Evolutionary conservation across 2,888 invertebrate genomes (phyloP).

Genomic region (Drosophila emarginata): DNA sequence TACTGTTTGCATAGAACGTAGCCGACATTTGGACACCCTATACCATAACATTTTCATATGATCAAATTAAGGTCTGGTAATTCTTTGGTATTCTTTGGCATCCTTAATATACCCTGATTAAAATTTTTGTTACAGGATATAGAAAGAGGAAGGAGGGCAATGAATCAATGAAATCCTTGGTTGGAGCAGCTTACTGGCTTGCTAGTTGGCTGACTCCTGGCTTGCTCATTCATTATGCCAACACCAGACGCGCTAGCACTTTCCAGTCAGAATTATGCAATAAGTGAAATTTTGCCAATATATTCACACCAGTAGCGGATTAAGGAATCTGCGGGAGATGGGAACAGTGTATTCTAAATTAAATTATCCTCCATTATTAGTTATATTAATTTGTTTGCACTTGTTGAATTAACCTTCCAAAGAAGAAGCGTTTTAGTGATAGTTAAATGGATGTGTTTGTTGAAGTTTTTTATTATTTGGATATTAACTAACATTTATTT

Average conservation of each 20-base stretch:
- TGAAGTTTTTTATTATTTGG: no score
- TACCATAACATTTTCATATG: not conserved
- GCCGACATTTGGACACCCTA: not conserved
- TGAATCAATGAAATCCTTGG: slow-evolving; percentile 59
- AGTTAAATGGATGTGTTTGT: no score
- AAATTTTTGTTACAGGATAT: not conserved
- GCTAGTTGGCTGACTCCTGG: slow-evolving; percentile 52
- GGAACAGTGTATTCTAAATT: no score
- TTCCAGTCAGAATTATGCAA: slow-evolving; percentile 72
- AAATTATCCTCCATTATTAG: no score
- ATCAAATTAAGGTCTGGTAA: no score
- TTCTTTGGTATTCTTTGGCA: no score
- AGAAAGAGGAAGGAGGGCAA: slow-evolving; percentile 29
- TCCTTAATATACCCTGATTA: not conserved
- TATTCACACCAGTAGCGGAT: slow-evolving; percentile 25
- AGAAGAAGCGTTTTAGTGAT: no score
- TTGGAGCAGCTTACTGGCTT: slow-evolving; percentile 38
- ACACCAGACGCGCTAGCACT: slow-evolving; percentile 61
- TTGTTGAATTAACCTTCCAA: no score
- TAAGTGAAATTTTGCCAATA: slow-evolving; percentile 66
- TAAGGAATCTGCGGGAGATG: not conserved
- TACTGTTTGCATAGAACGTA: slow-evolving; percentile 13
- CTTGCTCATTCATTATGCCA: slow-evolving; percentile 73
- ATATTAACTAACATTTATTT: no score
- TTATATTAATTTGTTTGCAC: no score